Base-by-base conservation (phyloP, 2,888 invertebrate genomes). In the Serripes groenlandicus region DNA sequence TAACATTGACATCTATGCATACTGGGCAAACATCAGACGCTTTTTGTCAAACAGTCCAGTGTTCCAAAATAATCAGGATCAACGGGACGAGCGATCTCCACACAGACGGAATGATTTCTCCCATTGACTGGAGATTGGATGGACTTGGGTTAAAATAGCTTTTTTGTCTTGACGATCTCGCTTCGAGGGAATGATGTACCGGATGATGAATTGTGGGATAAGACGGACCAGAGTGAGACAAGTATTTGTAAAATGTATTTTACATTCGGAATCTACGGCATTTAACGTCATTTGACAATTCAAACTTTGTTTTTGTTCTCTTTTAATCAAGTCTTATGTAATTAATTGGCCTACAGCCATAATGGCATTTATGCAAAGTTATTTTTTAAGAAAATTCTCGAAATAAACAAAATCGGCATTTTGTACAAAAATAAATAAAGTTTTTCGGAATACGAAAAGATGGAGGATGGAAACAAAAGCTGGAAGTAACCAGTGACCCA, bases 1-100 rank as follows among this genome's bases (percentile, higher is more conserved):
- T 2, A 72, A 68, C 58, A 60, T 81, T n/a, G 69, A 76, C 54
- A 26, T 81, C 34, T 68, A 66, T 0, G 81, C 76, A 7, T 64
- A 26, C 42, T 75, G 60, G 42, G 42, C 54, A 18, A 58, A 52
- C n/a, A n/a, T 81, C n/a, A 26, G 81, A 23, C 56, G 81, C 32
- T 60, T 72, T 23, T 56, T 81, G 4, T 81, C 81, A 18, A 76
- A 68, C 60, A 73, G 81, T 35, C 72, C 75, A 62, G 32, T 73
- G n/a, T 73, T 60, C 56, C 71, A 71, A 35, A 30, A 49, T 26
- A 42, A 42, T 42, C 66, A 37, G 37, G 42, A 66, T 66, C 64
- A 64, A 23, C n/a, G 35, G 15, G 37, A 64, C 64, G 64, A 35
- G 18, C 42, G 11, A 11, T 26, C 3, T 34, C 26, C 26, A 15